Evolutionary conservation across 1,140 invertebrate genomes (phyloP), one percentile per base, ranked within the genome.

Genomic region (Papilio glaucus): DNA sequence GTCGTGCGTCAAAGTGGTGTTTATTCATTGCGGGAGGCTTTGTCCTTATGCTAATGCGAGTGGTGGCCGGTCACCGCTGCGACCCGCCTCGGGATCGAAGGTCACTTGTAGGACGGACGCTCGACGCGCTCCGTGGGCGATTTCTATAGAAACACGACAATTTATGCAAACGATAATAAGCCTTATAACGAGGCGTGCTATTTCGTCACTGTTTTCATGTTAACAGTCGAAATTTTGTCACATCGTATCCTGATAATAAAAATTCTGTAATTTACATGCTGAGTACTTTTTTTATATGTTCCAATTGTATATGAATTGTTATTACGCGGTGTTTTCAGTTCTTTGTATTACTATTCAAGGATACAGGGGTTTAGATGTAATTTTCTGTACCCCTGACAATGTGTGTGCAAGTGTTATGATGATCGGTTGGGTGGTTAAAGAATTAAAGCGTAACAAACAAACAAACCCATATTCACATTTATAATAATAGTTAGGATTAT

Each of bases 31-130:
- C 74, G 38, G 80, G 75, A 84, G 78, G 86, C 89, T 92, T 90
- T 90, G 90, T 92, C 82, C 81, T 68, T 86, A 92, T 92, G 90
- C 86, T 86, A 90, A 92, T 91, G 77, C 71, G 41, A 49, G 72
- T 74, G 76, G 80, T 81, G 80, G 84, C 79, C 87, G 90, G 90
- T 89, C 88, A 86, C 82, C 79, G 82, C 37, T 57, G 80, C 86
- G 89, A 91, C 89, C 87, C 86, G 77, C 71, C 77, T 70, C 79
- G 80, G 80, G 85, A 84, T 77, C 85, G 84, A 88, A 91, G 90
- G 88, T 90, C 88, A 84, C 83, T 81, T 88, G 86, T 91, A 91
- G 87, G 89, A 87, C 89, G 84, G 41, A 80, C 81, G 53, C 49
- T 76, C 69, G 42, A 62, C 63, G 39, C 71, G 61, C 41, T 24